phyloP scores from a whole-genome alignment of 2,888 invertebrate genomes.

The Mesorhabditis spiculigera region DNA sequence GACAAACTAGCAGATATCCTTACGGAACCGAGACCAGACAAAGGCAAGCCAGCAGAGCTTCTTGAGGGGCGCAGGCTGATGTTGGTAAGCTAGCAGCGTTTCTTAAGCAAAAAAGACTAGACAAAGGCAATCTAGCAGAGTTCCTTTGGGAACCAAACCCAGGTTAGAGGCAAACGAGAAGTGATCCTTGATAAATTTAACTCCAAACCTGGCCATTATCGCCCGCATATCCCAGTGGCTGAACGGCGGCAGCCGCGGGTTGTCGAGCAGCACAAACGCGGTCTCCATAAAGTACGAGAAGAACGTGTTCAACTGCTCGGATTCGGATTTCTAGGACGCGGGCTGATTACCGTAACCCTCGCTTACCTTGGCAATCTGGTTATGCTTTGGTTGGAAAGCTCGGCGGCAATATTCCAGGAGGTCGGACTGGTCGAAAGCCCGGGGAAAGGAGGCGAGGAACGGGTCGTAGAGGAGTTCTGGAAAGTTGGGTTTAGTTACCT shows the following conservation, averaged over 20 bases:
- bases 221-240: not conserved
- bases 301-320: slow-evolving; percentile 28
- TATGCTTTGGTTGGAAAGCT: slow-evolving; percentile 26
- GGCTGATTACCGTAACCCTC: not conserved
- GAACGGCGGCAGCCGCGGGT: slow-evolving; percentile 19
- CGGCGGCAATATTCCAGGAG: slow-evolving; percentile 32
- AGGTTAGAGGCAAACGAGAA: too few species aligned
- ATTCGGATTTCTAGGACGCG: slow-evolving; percentile 25
- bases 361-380: slow-evolving; percentile 15
- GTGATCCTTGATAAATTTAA: too few species aligned
- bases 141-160: too few species aligned
- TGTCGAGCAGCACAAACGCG: slow-evolving; percentile 26
- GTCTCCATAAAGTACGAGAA: slow-evolving; percentile 34
- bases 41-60: too few species aligned
- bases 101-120: too few species aligned
- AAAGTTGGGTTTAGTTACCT: too few species aligned
- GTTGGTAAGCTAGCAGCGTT: too few species aligned
- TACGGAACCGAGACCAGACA: too few species aligned
- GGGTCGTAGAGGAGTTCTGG: slow-evolving; percentile 40
- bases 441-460: slow-evolving; percentile 36
- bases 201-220: not conserved
- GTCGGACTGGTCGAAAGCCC: slow-evolving; percentile 37
- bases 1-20: too few species aligned
- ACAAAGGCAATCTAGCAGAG: too few species aligned
- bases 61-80: too few species aligned